Evolutionary conservation across 2,797 vertebrate species (phyloP), one percentile per base, ranked within the genome.

Genomic region (Sebastes oblongus): DNA sequence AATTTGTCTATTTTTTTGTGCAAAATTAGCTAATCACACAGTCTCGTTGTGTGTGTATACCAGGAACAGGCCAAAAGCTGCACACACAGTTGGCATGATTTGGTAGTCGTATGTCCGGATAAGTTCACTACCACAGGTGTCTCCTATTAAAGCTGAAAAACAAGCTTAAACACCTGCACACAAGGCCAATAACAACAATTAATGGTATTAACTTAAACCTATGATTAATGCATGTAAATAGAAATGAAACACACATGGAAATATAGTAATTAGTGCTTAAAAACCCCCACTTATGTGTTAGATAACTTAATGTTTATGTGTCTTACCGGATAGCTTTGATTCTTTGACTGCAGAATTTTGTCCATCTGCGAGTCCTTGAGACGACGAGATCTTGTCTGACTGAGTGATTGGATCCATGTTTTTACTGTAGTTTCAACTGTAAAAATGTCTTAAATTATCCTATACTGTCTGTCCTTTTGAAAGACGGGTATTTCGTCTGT

Each of bases 301-400:
- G 16, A 50, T 22, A 29, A 46, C 22, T n/a, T 8, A 6, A 22
- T 20, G 16, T 36, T 2, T 42, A 42, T 42, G 18, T 66, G 66
- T 89, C 96, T 96, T 96, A 96, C 96, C 95, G 32, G 95, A 93
- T n/a, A 93, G 86, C 90, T 95, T 96, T 20, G 94, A 93, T 67
- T 96, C 96, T 95, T 95, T 95, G 86, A 90, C 78, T 86, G 93
- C 86, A 67, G 94, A 89, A 86, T 92, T 94, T 4, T 95, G 95
- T 88, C 94, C 95, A 88, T 96, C 96, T 69, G 89, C 93, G 32
- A 95, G 75, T 50, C 95, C 95, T 71, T 96, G 94, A 80, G 96
- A 96, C 92, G 96, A 96, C 8, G 96, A 94, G 85, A 96, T 96
- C 92, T 95, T 95, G 87, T 94, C 81, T 82, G 96, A 96, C 87